Conservation (phyloP, 2,888 invertebrate genomes). For the Neoitamus cyanurus region DNA sequence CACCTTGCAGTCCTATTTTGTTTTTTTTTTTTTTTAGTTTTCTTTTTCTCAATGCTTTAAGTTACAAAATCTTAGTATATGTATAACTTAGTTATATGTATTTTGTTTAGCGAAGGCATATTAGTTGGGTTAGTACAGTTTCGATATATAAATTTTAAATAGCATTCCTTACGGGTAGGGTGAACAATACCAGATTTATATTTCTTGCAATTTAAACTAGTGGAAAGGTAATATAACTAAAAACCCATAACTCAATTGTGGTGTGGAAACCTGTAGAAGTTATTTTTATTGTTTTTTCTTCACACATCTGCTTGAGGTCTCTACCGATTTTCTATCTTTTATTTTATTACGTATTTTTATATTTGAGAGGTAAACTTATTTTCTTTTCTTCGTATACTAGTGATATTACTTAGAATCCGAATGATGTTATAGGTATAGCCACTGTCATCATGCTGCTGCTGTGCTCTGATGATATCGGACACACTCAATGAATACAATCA, state of each 20-base stretch:
- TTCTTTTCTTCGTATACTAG: too few species aligned
- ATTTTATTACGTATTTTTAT: not conserved
- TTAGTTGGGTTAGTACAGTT: slow-evolving; percentile 24
- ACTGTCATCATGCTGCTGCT: too few species aligned
- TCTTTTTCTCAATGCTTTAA: not conserved
- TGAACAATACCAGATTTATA: not conserved
- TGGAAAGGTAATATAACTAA: not conserved
- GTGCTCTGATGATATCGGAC: too few species aligned
- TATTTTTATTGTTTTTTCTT: not conserved
- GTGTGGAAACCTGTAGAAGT: not conserved
- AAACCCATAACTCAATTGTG: slow-evolving; percentile 3
- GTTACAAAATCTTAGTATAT: slow-evolving; percentile 23
- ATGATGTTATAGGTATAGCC: too few species aligned
- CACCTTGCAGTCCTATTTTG: not conserved
- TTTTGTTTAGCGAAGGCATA: slow-evolving; percentile 20
- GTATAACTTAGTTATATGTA: not conserved
- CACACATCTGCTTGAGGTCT: not conserved
- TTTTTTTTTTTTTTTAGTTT: not conserved
- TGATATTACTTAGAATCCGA: too few species aligned
- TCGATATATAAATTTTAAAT: slow-evolving; percentile 19
- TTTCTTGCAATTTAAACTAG: not conserved
- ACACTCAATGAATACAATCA: too few species aligned
- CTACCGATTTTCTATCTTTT: too few species aligned
- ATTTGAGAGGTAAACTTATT: too few species aligned
- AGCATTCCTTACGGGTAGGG: not conserved